These are phyloP conservation scores for Labeo catla DNA, from an alignment of 2,113 vertebrate species.

Conservation along the genomic window DNA sequence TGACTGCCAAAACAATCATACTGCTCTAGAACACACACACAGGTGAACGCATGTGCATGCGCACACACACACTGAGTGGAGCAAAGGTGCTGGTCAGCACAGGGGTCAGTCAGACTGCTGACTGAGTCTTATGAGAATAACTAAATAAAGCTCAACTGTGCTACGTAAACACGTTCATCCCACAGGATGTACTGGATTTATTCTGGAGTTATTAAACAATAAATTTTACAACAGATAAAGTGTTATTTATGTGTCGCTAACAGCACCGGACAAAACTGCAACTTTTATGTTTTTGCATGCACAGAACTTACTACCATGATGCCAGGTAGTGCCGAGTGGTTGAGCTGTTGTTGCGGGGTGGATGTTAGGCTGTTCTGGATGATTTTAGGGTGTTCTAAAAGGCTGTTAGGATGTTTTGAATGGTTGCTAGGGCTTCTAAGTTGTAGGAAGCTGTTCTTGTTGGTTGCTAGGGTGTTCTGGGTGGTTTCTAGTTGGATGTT, in stretches of 20 bases:
- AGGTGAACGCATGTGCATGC: neutral
- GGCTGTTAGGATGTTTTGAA: neutral
- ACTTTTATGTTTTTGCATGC: neutral
- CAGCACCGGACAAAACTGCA: neutral
- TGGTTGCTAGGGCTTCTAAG: neutral
- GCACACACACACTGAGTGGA: neutral
- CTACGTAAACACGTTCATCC: neutral
- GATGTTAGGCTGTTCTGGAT: neutral
- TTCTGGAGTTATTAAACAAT: neutral
- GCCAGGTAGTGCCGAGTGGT: neutral
- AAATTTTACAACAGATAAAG: neutral
- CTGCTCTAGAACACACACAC: conserved; percentile 4
- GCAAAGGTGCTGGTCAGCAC: conserved; percentile 7
- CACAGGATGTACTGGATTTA: neutral
- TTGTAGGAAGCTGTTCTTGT: neutral
- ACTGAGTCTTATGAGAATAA: conserved; percentile 1
- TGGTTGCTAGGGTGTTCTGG: neutral
- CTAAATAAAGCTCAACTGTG: conserved; percentile 7
- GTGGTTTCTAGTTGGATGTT: neutral
- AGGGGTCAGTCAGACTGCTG: conserved; percentile 15
- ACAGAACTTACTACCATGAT: neutral
- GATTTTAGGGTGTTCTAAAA: neutral
- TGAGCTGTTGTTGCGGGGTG: neutral
- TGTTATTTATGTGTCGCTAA: neutral
- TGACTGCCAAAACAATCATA: conserved; percentile 7